phyloP scores from a whole-genome alignment of 2,113 vertebrate genomes.

The Gobiocypris rarus region DNA sequence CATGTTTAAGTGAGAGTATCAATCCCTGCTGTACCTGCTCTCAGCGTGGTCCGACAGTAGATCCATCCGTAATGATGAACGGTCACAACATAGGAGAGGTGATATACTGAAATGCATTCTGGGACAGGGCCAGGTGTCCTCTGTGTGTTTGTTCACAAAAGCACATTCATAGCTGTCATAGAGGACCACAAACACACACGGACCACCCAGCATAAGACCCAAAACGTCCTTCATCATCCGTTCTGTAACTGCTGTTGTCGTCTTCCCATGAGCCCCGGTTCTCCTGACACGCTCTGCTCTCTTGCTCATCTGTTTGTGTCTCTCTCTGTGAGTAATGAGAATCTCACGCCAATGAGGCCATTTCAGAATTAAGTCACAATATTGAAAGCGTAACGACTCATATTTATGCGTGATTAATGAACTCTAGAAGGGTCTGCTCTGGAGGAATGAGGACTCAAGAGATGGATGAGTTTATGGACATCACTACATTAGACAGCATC shows the following conservation, averaged over 20 bases:
- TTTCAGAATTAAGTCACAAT: slow-evolving; percentile 43
- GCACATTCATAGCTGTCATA: slow-evolving; percentile 51
- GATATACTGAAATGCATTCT: slow-evolving; percentile 48
- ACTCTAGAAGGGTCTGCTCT: neutral
- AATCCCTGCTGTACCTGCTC: neutral
- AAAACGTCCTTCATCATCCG: slow-evolving; percentile 22
- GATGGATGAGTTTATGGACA: slow-evolving; percentile 16
- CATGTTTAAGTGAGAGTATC: neutral
- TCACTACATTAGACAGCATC: neutral
- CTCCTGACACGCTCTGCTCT: slow-evolving; percentile 23
- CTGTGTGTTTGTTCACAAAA: slow-evolving; percentile 46
- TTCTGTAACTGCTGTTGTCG: neutral
- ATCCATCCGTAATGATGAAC: slow-evolving; percentile 44
- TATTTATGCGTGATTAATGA: slow-evolving; percentile 42
- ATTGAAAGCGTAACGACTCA: slow-evolving; percentile 32
- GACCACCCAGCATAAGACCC: slow-evolving; percentile 1
- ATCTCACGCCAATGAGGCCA: slow-evolving; percentile 39
- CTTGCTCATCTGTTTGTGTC: slow-evolving; percentile 27
- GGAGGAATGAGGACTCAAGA: neutral
- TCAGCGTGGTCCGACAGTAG: neutral
- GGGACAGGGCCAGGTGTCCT: slow-evolving; percentile 50
- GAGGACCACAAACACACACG: slow-evolving; percentile 12
- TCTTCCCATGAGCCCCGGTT: slow-evolving; percentile 7
- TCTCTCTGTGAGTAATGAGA: slow-evolving; percentile 36
- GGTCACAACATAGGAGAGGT: slow-evolving; percentile 11